Conservation (phyloP, 1,140 invertebrate genomes). For the Heliconius hewitsoni region DNA sequence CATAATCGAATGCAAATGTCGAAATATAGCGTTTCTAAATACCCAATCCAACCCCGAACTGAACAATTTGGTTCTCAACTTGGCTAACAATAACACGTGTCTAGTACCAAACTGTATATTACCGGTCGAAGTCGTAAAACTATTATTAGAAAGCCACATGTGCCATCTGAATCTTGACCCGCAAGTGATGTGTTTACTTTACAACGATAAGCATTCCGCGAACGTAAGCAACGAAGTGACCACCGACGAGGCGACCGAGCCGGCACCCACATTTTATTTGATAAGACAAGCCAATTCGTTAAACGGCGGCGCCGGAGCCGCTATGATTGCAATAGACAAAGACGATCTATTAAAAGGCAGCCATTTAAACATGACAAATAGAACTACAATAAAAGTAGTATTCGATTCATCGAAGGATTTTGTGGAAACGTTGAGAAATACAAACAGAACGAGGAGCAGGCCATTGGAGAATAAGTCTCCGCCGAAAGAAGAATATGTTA, state of each 20-base stretch:
- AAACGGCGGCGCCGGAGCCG: conserved; percentile 58
- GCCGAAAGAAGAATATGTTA: conserved; percentile 55
- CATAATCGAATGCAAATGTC: conserved; percentile 75
- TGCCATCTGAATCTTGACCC: conserved; percentile 71
- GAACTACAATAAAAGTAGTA: conserved; percentile 68
- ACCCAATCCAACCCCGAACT: conserved; percentile 52
- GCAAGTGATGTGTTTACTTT: conserved; percentile 73
- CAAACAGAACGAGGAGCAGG: conserved; percentile 50
- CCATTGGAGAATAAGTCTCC: conserved; percentile 47
- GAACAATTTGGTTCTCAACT: conserved; percentile 64
- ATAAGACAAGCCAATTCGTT: conserved; percentile 68
- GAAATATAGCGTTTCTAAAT: conserved; percentile 71
- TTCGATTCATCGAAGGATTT: conserved; percentile 74
- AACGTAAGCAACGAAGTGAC: conserved; percentile 56
- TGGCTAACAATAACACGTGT: conserved; percentile 75
- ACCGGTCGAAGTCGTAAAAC: conserved; percentile 72
- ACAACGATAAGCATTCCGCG: conserved; percentile 65
- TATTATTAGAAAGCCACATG: conserved; percentile 66
- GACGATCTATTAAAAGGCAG: conserved; percentile 67
- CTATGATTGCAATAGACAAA: conserved; percentile 70
- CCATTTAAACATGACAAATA: conserved; percentile 71
- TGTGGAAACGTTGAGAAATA: conserved; percentile 69
- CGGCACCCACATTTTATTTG: conserved; percentile 73
- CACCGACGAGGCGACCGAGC: conserved; percentile 67
- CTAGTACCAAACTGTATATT: conserved; percentile 66